Evolutionary conservation across 2,888 invertebrate genomes (phyloP).

Genomic region (Galeopsomyia nigrocyanea): DNA sequence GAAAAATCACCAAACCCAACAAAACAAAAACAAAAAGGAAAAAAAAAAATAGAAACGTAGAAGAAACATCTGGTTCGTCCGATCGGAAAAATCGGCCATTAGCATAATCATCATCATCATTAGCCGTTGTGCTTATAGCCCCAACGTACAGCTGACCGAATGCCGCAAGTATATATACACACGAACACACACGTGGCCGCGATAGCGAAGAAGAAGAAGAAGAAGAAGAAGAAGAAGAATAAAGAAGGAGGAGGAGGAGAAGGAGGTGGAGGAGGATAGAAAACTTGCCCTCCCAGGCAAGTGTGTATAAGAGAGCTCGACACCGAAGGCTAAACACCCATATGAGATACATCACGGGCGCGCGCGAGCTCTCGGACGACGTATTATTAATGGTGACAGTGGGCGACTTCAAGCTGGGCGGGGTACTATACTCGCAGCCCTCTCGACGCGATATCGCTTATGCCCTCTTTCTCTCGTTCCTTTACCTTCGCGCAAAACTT

Average conservation of each 20-base stretch:
- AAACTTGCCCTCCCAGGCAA: conserved; percentile 48
- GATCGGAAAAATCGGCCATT: conserved; percentile 26
- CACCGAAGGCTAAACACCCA: conserved; percentile 57
- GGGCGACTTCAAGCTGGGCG: conserved; percentile 68
- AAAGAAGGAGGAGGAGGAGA: conserved; percentile 10
- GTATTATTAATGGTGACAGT: conserved; percentile 70
- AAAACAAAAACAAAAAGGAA: too few relatives aligned
- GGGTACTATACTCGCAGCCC: conserved; percentile 59
- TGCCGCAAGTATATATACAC: conserved; percentile 1
- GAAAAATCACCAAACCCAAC: too few relatives aligned
- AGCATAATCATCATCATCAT: conserved; percentile 38
- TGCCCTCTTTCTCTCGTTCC: conserved; percentile 43
- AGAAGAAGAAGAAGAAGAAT: neutral
- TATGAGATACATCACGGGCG: conserved; percentile 67
- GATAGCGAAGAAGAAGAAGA: neutral
- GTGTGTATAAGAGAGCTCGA: conserved; percentile 25
- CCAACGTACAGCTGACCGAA: conserved; percentile 5
- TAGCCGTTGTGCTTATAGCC: conserved; percentile 4
- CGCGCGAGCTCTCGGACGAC: conserved; percentile 62
- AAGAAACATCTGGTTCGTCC: too few relatives aligned
- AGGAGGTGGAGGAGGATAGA: conserved; percentile 10
- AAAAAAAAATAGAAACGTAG: too few relatives aligned
- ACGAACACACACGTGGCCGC: neutral
- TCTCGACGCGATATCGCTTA: conserved; percentile 43
- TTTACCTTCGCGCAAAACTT: conserved; percentile 14